Evolutionary conservation across 2,888 invertebrate genomes (phyloP), one percentile per base, ranked within the genome.

Genomic region (Lacanobia oleracea): DNA sequence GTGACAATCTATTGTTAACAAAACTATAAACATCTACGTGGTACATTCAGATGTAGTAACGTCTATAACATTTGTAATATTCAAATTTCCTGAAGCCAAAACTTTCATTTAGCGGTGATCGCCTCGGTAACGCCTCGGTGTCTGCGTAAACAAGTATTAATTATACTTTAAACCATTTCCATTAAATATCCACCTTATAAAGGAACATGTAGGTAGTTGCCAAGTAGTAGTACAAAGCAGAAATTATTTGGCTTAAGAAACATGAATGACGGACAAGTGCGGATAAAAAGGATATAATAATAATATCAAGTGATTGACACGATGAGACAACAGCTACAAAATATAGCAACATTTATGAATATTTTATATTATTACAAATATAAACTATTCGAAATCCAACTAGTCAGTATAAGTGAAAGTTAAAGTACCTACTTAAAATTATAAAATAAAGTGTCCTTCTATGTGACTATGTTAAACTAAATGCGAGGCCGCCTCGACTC

Each of bases 181-280:
- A 74, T 57, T 60, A 43, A 33, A 45, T 27, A 59, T 71, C 73
- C 62, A 53, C 18, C 71, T n/a, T 48, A 54, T 16, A 77, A 82
- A 67, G 82, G 81, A 82, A 82, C 83, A 83, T 83, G 82, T 78
- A 83, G 82, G 82, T 78, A 83, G 82, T 72, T 61, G 82, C 71
- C 14, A 8, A 54, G 65, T 65, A 62, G 23, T 51, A n/a, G n/a
- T 40, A 61, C 33, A 14, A 80, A 73, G 64, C 69, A 51, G 67
- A 77, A 57, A 70, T 57, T 23, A 73, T 73, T 77, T 61, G 80
- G 56, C 64, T 33, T 77, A 73, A 61, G 79, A 66, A 79, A 72
- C 21, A 69, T 73, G 40, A 23, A 67, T 67, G 21, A 50, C 23
- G 8, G 18, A 10, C 0, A 64, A 40, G 65, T 71, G 53, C 3